phyloP scores from a whole-genome alignment of 1,140 invertebrate species.

The Himalopsyche phryganea region DNA sequence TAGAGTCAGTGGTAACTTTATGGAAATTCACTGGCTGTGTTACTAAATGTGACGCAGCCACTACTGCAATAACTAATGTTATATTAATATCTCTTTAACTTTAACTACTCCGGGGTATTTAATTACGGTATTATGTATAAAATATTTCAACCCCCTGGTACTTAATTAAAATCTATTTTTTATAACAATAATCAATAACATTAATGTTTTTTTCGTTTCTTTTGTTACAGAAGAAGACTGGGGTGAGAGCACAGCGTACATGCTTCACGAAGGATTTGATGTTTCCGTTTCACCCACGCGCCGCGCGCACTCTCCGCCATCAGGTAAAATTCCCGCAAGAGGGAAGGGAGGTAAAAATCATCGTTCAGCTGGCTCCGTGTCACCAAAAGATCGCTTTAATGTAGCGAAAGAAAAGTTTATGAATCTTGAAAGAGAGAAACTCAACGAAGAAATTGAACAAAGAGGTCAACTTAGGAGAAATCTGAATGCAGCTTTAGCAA shows the following conservation, averaged over 20 bases:
- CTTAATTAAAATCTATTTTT: no score
- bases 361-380: conserved; percentile 39
- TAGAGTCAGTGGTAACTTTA: no score
- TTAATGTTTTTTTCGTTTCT: conserved; percentile 25
- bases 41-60: no score
- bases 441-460: conserved; percentile 52
- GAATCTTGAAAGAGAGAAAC: conserved; percentile 68
- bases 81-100: no score
- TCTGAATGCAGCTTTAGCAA: conserved; percentile 41
- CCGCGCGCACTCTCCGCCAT: conserved; percentile 30
- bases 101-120: no score
- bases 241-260: conserved; percentile 52
- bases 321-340: conserved; percentile 26
- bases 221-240: conserved; percentile 51
- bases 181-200: no score
- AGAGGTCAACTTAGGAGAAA: conserved; percentile 50
- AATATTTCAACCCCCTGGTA: no score
- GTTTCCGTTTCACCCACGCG: conserved; percentile 43
- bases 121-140: no score
- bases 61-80: no score
- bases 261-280: conserved; percentile 52
- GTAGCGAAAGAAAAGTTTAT: conserved; percentile 81
- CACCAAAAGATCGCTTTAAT: conserved; percentile 73
- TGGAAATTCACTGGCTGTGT: no score
- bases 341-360: conserved; percentile 30